These are phyloP conservation scores for Branchellion lobata DNA, from an alignment of 2,888 invertebrate species.

Conservation along the genomic window DNA sequence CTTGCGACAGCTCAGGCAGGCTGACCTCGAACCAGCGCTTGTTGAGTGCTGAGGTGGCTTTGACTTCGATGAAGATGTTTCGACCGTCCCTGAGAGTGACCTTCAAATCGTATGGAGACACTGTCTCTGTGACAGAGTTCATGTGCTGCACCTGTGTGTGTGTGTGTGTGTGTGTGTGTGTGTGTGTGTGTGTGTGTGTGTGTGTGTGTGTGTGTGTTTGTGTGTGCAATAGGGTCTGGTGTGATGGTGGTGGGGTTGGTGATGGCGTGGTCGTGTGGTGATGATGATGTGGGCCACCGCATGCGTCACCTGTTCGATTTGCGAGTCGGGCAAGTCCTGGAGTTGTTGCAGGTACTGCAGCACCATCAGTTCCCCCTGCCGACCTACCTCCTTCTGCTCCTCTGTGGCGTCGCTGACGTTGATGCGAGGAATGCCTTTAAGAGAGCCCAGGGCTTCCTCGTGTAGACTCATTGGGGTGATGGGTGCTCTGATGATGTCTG, in stretches of 20 bases:
- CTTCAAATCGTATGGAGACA: slow-evolving; percentile 58
- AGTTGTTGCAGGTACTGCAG: slow-evolving; percentile 54
- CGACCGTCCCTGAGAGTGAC: slow-evolving; percentile 50
- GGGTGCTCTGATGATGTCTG: too few species aligned
- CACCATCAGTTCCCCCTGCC: slow-evolving; percentile 59
- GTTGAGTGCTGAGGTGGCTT: slow-evolving; percentile 55
- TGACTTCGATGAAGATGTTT: slow-evolving; percentile 54
- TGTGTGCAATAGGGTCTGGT: too few species aligned
- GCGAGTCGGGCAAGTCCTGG: not conserved
- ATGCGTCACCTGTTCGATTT: slow-evolving; percentile 22
- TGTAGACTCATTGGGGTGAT: too few species aligned
- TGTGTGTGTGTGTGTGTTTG: slow-evolving; percentile 18
- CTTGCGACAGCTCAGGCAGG: slow-evolving; percentile 57
- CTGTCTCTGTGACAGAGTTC: slow-evolving; percentile 54
- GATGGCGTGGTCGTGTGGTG: too few species aligned
- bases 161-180: slow-evolving; percentile 15
- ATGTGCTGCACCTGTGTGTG: slow-evolving; percentile 53
- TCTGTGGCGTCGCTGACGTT: not conserved
- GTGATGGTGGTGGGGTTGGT: too few species aligned
- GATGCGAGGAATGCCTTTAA: too few species aligned
- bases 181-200: slow-evolving; percentile 22
- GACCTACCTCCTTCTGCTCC: slow-evolving; percentile 53
- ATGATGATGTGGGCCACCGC: too few species aligned
- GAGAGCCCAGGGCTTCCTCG: too few species aligned
- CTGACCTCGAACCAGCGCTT: slow-evolving; percentile 60